These are phyloP conservation scores for Tenthredo livida DNA, from an alignment of 2,888 invertebrate species.

Conservation along the genomic window DNA sequence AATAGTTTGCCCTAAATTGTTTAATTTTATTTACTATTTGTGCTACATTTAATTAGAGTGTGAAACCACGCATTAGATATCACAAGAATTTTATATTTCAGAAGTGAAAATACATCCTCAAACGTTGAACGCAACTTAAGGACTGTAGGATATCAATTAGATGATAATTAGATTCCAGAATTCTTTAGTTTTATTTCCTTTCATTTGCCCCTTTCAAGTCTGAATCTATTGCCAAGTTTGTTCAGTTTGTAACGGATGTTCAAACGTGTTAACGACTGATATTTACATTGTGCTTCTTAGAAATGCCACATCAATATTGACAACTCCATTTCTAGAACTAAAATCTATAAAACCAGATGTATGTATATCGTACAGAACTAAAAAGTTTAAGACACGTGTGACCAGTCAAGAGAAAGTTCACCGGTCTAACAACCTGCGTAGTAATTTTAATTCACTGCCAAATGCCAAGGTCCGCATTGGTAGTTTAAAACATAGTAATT, in stretches of 20 bases:
- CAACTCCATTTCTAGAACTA: conserved; percentile 4
- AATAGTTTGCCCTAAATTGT: conserved; percentile 35
- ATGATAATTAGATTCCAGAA: background rate
- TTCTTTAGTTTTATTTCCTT: background rate
- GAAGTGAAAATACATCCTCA: background rate
- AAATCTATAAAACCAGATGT: conserved; percentile 5
- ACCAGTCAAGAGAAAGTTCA: conserved; percentile 48
- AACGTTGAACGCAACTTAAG: background rate
- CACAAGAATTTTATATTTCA: background rate
- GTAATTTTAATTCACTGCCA: conserved; percentile 44
- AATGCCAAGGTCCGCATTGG: conserved; percentile 49
- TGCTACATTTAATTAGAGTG: conserved; percentile 41
- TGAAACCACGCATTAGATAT: conserved; percentile 9
- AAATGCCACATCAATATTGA: conserved; percentile 42
- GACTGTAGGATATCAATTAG: background rate
- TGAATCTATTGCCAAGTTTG: background rate
- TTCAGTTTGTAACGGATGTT: conserved; percentile 20
- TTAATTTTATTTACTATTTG: conserved; percentile 30
- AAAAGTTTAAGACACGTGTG: conserved; percentile 35
- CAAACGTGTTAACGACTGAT: conserved; percentile 22
- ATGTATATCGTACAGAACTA: background rate
- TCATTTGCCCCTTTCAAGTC: background rate
- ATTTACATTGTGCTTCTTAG: conserved; percentile 28
- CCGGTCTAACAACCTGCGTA: background rate
- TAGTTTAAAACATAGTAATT: conserved; percentile 4